phyloP scores from a whole-genome alignment of 2,888 invertebrate species.

The Meta bourneti region DNA sequence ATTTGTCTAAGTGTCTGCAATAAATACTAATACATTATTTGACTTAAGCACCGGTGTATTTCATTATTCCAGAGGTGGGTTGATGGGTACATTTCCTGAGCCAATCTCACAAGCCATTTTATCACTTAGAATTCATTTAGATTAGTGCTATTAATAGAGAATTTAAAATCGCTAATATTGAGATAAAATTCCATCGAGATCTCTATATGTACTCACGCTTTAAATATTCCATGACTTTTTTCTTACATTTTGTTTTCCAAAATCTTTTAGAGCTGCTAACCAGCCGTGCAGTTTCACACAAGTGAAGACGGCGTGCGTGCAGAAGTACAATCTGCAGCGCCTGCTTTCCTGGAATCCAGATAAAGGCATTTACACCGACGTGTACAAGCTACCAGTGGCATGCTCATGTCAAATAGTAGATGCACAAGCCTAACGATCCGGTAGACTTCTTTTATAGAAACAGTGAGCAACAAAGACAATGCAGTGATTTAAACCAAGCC shows the following conservation, averaged over 20 bases:
- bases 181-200: too few relatives aligned
- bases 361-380: conserved; percentile 76
- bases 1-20: too few relatives aligned
- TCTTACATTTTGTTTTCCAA: not conserved
- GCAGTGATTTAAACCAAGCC: not conserved
- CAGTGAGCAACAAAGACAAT: not conserved
- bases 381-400: conserved; percentile 76
- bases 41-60: too few relatives aligned
- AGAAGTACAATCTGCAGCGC: conserved; percentile 76
- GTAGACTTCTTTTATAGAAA: not conserved
- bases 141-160: too few relatives aligned
- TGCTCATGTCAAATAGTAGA: conserved; percentile 76
- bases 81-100: too few relatives aligned
- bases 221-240: too few relatives aligned
- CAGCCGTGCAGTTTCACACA: conserved; percentile 59
- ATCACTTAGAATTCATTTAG: too few relatives aligned
- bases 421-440: conserved; percentile 6
- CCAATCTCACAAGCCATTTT: too few relatives aligned
- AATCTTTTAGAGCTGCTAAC: conserved; percentile 37
- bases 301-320: conserved; percentile 73
- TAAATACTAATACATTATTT: too few relatives aligned
- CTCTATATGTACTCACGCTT: too few relatives aligned
- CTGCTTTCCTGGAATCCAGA: conserved; percentile 75
- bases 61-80: too few relatives aligned
- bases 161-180: too few relatives aligned